These are phyloP conservation scores for Sciurus carolinensis DNA, from an alignment of 2,797 vertebrate genomes.

Conservation along the genomic window DNA sequence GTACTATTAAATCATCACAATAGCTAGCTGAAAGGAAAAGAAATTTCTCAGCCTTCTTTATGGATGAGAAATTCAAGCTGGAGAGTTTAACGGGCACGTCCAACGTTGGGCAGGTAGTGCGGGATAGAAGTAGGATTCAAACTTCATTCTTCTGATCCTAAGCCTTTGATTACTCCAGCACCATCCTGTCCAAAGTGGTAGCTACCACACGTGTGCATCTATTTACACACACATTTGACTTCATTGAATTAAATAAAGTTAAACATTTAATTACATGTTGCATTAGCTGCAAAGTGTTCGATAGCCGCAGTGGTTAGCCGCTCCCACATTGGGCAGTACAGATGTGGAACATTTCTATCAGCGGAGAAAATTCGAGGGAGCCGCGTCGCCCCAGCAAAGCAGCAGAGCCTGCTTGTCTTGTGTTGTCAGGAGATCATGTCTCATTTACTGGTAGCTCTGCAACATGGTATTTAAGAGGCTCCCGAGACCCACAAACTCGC, in stretches of 20 bases:
- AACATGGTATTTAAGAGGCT: neutral
- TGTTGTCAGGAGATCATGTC: neutral
- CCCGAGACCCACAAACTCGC: constrained; percentile 35
- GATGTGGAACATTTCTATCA: neutral
- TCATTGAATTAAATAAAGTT: constrained; percentile 5
- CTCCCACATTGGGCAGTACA: neutral
- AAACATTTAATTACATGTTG: neutral
- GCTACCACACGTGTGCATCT: neutral
- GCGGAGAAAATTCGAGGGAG: neutral
- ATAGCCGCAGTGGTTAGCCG: no score
- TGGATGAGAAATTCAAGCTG: neutral
- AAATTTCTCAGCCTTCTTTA: neutral
- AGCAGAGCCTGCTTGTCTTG: neutral
- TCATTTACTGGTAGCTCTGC: constrained; percentile 2
- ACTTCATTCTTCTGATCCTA: neutral
- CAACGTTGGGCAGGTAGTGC: neutral
- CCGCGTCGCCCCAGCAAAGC: accelerated
- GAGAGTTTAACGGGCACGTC: neutral
- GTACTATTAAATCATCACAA: neutral
- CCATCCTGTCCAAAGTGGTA: neutral
- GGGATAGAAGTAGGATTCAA: neutral
- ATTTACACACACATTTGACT: neutral
- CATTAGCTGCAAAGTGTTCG: neutral
- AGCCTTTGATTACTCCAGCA: neutral
- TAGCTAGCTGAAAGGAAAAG: neutral